A percentile compares a stretch with the other conserved stretches of the same genome.
These are phyloP conservation scores for Pararge aegeria DNA, from an alignment of 1,140 invertebrate genomes.

Conservation along the genomic window DNA sequence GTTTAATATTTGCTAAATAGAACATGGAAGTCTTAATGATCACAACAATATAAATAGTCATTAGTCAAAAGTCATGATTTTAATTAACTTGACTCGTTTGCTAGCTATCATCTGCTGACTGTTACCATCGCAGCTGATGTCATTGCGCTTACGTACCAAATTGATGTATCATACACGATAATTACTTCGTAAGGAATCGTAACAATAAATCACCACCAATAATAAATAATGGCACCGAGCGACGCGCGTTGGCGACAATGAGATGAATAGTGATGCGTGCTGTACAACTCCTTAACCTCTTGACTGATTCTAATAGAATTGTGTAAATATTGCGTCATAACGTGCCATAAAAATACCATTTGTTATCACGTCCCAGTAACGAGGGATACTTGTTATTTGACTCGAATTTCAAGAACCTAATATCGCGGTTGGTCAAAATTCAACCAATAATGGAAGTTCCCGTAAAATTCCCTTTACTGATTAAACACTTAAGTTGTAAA, in stretches of 20 bases:
- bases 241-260: not conserved
- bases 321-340: slow-evolving; percentile 7
- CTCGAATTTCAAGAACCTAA: too few relatives aligned
- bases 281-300: slow-evolving; percentile 2
- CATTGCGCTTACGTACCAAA: slow-evolving; percentile 32
- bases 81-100: slow-evolving; percentile 21
- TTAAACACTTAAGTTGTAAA: too few relatives aligned
- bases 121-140: slow-evolving; percentile 31
- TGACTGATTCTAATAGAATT: not conserved
- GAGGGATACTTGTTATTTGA: not conserved
- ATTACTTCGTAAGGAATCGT: slow-evolving; percentile 29
- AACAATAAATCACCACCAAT: slow-evolving; percentile 32
- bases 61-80: not conserved
- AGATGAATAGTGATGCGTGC: slow-evolving; percentile 1
- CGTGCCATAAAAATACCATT: not conserved
- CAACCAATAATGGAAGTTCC: too few relatives aligned
- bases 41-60: too few relatives aligned
- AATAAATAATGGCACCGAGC: slow-evolving; percentile 5
- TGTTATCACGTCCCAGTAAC: not conserved
- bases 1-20: too few relatives aligned
- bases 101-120: slow-evolving; percentile 22
- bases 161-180: slow-evolving; percentile 32
- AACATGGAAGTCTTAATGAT: too few relatives aligned
- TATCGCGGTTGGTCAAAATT: too few relatives aligned
- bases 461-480: too few relatives aligned